Conservation (phyloP, 2,113 vertebrate genomes). For the Pachycephala philippinensis region DNA sequence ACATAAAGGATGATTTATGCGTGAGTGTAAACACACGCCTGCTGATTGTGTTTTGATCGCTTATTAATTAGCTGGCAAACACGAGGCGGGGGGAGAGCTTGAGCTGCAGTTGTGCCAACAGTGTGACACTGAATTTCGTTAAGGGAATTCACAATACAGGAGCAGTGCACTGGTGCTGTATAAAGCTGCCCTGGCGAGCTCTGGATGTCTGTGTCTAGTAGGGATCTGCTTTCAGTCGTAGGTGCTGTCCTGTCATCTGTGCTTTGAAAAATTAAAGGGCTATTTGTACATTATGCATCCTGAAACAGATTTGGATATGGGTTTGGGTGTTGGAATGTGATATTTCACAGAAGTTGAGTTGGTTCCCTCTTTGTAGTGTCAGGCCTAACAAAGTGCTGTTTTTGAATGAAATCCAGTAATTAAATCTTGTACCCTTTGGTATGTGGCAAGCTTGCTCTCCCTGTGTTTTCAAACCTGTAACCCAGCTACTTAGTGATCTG, state of each 20-base stretch:
- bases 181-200: background rate
- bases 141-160: background rate
- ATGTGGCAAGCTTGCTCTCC: background rate
- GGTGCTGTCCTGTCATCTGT: background rate
- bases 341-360: background rate
- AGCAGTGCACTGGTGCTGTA: background rate
- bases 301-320: background rate
- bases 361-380: background rate
- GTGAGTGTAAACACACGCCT: background rate
- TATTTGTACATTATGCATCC: background rate
- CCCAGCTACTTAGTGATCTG: background rate
- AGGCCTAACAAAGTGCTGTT: background rate
- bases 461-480: background rate
- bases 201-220: background rate
- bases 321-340: background rate
- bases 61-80: slow-evolving; percentile 41
- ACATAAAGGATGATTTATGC: background rate
- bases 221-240: background rate
- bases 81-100: background rate
- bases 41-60: slow-evolving; percentile 39
- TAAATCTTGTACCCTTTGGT: background rate
- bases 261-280: background rate
- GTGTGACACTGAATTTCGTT: background rate
- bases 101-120: slow-evolving; percentile 27
- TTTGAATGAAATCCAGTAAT: background rate